A percentile compares a stretch with the other conserved stretches of the same genome.
These are phyloP conservation scores for Tricholauxania praeusta DNA, from an alignment of 2,888 invertebrate species.

Conservation along the genomic window DNA sequence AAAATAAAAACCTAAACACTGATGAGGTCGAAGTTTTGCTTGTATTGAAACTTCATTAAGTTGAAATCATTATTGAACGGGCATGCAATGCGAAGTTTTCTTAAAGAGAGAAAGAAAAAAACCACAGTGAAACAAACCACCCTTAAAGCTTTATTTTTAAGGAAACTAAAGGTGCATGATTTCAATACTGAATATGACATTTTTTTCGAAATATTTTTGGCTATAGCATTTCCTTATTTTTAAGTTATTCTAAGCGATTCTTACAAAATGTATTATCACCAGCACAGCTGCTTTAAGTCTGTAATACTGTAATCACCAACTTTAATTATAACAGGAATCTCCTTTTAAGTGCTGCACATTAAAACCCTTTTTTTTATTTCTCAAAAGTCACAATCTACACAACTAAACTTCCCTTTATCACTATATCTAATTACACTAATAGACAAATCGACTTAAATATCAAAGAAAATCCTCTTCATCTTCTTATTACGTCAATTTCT, in stretches of 20 bases:
- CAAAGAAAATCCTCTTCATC: slow-evolving; percentile 37
- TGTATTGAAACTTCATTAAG: slow-evolving; percentile 34
- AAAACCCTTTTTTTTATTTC: too few species aligned
- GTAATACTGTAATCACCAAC: too few species aligned
- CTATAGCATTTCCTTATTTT: too few species aligned
- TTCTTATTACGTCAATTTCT: slow-evolving; percentile 37
- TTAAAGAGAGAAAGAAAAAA: not conserved
- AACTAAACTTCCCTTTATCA: not conserved
- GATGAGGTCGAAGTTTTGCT: slow-evolving; percentile 24
- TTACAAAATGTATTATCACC: too few species aligned
- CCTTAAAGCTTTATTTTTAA: not conserved
- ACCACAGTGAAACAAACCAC: not conserved
- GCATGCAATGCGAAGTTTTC: not conserved
- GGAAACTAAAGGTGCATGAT: not conserved
- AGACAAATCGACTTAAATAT: slow-evolving; percentile 44
- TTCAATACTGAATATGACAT: too few species aligned
- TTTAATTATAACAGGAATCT: too few species aligned
- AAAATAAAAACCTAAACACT: not conserved
- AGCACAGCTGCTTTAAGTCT: too few species aligned
- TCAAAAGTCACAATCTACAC: too few species aligned
- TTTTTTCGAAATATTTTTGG: too few species aligned
- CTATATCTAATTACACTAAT: slow-evolving; percentile 39
- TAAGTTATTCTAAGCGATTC: too few species aligned
- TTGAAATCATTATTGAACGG: slow-evolving; percentile 16
- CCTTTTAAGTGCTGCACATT: too few species aligned